Conservation (phyloP, 2,113 vertebrate genomes). For the Menura novaehollandiae region DNA sequence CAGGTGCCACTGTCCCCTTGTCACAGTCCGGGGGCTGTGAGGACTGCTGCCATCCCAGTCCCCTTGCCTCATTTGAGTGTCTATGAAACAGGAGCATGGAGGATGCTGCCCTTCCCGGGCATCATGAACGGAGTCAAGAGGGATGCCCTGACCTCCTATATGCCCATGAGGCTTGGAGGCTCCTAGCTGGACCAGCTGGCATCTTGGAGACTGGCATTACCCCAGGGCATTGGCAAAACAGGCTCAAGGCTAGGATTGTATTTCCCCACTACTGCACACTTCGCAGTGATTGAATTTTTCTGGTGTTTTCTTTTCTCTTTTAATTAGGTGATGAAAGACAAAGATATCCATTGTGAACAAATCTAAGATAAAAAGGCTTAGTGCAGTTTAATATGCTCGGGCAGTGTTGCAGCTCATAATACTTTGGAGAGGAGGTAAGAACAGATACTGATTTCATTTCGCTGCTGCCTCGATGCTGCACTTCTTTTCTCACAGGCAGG, state of each 20-base stretch:
- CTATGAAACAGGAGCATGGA: not conserved
- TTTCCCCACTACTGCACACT: not conserved
- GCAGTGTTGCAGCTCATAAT: not conserved
- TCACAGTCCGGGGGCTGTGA: fast-evolving
- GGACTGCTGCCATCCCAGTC: not conserved
- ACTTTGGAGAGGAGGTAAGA: not conserved
- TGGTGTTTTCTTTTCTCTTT: slow-evolving; percentile 2
- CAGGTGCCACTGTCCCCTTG: not conserved
- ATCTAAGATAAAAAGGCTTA: slow-evolving; percentile 37
- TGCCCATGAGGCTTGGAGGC: not conserved
- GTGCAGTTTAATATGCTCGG: slow-evolving; percentile 26
- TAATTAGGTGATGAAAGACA: slow-evolving; percentile 42
- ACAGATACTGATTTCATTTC: not conserved
- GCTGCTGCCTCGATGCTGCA: not conserved
- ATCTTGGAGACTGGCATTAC: not conserved
- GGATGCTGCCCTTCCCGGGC: not conserved
- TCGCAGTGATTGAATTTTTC: not conserved
- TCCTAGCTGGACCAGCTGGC: not conserved
- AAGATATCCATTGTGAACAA: slow-evolving; percentile 30
- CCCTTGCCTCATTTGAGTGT: too few species aligned
- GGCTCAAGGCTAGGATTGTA: not conserved
- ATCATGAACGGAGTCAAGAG: not conserved
- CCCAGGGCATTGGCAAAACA: not conserved
- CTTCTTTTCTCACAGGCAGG: not conserved
- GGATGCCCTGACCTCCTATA: not conserved